Conservation (phyloP, 2,113 vertebrate species). For the Xenus cinereus region DNA sequence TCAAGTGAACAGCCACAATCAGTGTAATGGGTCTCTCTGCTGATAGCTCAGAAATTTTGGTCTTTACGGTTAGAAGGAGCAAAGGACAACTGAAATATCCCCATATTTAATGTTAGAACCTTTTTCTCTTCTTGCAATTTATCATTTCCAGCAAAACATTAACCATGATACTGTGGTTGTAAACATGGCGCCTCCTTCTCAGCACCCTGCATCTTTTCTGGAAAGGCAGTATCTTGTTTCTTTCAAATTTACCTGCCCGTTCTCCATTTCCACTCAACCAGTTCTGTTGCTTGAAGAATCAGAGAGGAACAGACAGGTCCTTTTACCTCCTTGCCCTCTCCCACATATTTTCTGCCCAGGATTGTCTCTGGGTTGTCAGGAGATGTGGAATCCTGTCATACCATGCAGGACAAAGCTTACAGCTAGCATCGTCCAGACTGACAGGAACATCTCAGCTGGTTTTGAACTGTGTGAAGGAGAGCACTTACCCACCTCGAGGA, state of each 20-base stretch:
- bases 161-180: neutral
- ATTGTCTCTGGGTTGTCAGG: neutral
- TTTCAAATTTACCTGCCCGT: neutral
- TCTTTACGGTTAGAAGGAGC: rapidly evolving
- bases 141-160: neutral
- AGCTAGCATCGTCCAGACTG: neutral
- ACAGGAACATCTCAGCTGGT: neutral
- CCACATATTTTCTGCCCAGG: neutral
- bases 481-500: rapidly evolving
- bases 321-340: neutral
- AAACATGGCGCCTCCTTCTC: neutral
- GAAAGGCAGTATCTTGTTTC: neutral
- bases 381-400: neutral
- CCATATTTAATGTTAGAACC: neutral
- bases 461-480: neutral
- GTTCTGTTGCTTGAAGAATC: neutral
- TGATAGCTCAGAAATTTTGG: neutral
- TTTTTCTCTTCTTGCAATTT: neutral
- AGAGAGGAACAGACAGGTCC: neutral
- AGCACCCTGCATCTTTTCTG: neutral
- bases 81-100: neutral
- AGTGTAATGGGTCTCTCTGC: neutral
- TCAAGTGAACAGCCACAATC: neutral
- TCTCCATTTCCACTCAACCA: neutral
- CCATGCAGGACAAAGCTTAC: rapidly evolving